A percentile compares a stretch with the other conserved stretches of the same genome.
Conservation (phyloP, 2,113 vertebrate genomes). For the Nothocercus julius region DNA sequence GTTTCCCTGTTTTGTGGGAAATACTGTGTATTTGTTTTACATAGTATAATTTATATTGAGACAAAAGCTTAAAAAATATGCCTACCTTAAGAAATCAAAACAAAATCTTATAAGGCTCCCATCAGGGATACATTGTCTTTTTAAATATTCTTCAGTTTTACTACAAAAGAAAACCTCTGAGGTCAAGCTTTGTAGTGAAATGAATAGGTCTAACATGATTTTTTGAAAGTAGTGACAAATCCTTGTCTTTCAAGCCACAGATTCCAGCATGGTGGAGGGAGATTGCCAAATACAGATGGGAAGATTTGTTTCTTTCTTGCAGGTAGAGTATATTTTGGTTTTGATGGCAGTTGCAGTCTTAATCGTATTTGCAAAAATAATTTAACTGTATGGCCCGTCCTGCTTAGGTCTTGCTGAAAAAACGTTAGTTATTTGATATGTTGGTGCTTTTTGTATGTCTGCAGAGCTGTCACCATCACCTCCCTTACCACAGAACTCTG, state of each 20-base stretch:
- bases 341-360: neutral
- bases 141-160: neutral
- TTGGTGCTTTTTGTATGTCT: neutral
- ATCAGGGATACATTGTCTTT: neutral
- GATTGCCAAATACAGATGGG: conserved; percentile 98
- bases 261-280: conserved; percentile 91
- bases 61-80: neutral
- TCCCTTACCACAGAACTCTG: accelerated
- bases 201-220: neutral
- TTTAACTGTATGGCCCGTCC: neutral
- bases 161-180: neutral
- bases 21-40: neutral
- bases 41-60: neutral
- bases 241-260: conserved; percentile 83
- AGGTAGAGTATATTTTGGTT: conserved; percentile 77
- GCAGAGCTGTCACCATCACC: neutral
- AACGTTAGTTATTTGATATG: neutral
- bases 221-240: conserved; percentile 19
- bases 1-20: neutral
- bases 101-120: neutral
- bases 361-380: neutral
- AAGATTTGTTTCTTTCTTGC: conserved; percentile 96
- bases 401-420: neutral
- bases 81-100: neutral
- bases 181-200: neutral